These are phyloP conservation scores for Heliornis fulica DNA, from an alignment of 2,113 vertebrate genomes.

Conservation along the genomic window DNA sequence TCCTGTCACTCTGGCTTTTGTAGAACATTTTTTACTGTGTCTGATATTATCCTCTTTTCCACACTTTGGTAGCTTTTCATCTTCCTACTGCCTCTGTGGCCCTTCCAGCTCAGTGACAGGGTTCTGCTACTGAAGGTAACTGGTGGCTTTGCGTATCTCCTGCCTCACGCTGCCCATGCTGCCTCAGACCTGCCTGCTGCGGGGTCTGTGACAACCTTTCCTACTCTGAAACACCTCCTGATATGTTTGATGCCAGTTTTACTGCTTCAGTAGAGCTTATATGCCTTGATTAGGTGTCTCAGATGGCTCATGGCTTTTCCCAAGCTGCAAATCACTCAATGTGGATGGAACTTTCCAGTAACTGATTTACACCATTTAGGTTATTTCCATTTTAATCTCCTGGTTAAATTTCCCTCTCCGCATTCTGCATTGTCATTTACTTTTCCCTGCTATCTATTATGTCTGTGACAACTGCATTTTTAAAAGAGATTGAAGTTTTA, in stretches of 20 bases:
- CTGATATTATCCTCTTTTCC: neutral
- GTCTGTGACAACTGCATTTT: neutral
- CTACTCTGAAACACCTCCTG: neutral
- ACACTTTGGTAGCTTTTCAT: neutral
- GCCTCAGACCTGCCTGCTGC: neutral
- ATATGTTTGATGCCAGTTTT: neutral
- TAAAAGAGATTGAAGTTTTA: neutral
- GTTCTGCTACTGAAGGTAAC: neutral
- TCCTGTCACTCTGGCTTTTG: neutral
- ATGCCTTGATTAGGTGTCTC: neutral
- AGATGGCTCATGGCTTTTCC: neutral
- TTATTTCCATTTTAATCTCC: neutral
- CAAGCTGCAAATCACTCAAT: neutral
- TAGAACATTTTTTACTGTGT: neutral
- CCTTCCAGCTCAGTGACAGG: neutral
- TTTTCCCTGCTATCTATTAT: neutral
- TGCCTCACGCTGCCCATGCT: neutral
- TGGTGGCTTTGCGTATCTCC: neutral
- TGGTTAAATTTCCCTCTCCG: neutral
- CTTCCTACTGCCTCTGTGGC: neutral
- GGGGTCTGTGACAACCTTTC: neutral
- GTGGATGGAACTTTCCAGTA: neutral
- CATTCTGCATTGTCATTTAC: neutral
- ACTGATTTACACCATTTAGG: neutral
- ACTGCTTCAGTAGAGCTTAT: neutral